Percentiles rank a stretch among this genome's conserved stretches.
Evolutionary conservation across 2,797 vertebrate genomes (phyloP).

Genomic region (Limnodromus scolopaceus): DNA sequence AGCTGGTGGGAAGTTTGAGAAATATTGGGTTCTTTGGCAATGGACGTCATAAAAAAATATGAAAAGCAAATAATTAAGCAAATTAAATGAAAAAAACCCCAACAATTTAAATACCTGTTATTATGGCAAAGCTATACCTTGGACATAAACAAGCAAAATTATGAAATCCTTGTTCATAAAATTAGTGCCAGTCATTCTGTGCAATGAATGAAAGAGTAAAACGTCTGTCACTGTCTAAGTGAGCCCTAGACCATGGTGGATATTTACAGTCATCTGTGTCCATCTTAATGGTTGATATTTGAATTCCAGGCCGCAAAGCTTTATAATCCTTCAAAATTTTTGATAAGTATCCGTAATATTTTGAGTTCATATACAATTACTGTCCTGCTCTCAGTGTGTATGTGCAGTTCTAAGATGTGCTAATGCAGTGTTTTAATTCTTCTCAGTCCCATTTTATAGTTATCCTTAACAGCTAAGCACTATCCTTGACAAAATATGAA

Average conservation of each 20-base stretch:
- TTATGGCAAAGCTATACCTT: neutral
- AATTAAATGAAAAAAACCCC: neutral
- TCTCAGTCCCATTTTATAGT: neutral
- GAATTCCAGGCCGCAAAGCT: neutral
- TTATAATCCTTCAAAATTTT: neutral
- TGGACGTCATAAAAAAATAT: fast-evolving
- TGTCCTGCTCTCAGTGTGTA: neutral
- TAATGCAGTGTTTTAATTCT: neutral
- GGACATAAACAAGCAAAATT: neutral
- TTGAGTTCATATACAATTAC: neutral
- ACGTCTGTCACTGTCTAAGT: neutral
- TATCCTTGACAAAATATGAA: neutral
- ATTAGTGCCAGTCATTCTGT: neutral
- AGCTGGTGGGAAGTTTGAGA: neutral
- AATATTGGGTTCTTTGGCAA: neutral
- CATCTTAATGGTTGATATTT: neutral
- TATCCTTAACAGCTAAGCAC: neutral
- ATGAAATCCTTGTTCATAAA: neutral
- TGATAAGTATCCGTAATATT: neutral
- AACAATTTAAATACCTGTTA: neutral
- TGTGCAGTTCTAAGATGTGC: neutral
- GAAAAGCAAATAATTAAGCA: neutral
- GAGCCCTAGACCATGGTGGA: neutral
- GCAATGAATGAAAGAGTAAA: neutral
- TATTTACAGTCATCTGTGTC: neutral